These are phyloP conservation scores for Muschampia plurimacula DNA, from an alignment of 2,888 invertebrate genomes.

Conservation along the genomic window DNA sequence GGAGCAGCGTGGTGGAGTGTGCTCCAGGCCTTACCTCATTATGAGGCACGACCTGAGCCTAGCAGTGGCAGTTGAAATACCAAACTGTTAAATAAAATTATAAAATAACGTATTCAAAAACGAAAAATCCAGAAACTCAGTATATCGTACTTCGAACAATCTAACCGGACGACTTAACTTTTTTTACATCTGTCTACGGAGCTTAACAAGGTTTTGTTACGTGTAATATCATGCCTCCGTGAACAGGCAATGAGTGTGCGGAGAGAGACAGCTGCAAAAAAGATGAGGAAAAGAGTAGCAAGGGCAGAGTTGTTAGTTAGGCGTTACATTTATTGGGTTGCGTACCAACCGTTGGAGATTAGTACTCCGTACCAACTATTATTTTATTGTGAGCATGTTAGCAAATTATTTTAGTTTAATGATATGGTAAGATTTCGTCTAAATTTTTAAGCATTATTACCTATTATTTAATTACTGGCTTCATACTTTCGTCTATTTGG, in stretches of 20 bases:
- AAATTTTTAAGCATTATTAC: too few relatives aligned
- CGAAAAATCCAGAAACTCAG: not conserved
- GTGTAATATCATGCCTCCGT: slow-evolving; percentile 46
- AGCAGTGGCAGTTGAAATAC: too few relatives aligned
- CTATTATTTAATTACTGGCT: too few relatives aligned
- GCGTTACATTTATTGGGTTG: not conserved
- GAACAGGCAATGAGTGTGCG: slow-evolving; percentile 44
- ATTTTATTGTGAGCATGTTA: too few relatives aligned
- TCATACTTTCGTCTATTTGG: too few relatives aligned
- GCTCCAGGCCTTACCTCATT: too few relatives aligned
- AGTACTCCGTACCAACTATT: not conserved
- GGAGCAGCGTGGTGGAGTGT: too few relatives aligned
- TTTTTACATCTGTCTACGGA: slow-evolving; percentile 21
- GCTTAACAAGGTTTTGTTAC: slow-evolving; percentile 42
- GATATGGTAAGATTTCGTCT: too few relatives aligned
- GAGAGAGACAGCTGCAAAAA: slow-evolving; percentile 35
- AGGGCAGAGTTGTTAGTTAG: not conserved
- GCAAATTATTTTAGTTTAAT: too few relatives aligned
- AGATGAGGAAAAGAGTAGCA: slow-evolving; percentile 48
- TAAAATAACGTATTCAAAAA: not conserved
- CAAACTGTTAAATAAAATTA: too few relatives aligned
- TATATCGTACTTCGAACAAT: not conserved
- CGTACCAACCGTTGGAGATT: not conserved
- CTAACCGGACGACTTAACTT: slow-evolving; percentile 7
- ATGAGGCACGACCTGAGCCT: too few relatives aligned